Conservation (phyloP, 1,140 invertebrate genomes). For the Pogonomyrmex californicus region DNA sequence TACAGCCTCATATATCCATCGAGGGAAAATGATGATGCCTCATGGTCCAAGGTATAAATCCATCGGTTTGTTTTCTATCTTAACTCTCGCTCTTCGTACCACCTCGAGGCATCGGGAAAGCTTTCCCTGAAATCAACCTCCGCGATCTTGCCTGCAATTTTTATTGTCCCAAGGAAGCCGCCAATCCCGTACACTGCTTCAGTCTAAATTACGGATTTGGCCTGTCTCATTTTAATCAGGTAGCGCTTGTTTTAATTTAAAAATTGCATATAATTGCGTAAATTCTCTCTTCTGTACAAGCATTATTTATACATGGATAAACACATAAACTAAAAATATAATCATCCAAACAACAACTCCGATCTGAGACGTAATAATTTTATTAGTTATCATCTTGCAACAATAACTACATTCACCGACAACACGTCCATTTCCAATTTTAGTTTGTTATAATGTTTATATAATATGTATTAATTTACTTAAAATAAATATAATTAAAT, state of each 20-base stretch:
- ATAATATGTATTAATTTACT: conserved; percentile 14
- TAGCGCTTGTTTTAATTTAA: not conserved
- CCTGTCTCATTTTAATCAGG: not conserved
- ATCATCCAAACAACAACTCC: not conserved
- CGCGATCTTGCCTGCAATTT: conserved; percentile 59
- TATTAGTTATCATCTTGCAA: not conserved
- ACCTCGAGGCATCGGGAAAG: conserved; percentile 77
- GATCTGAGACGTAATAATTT: not conserved
- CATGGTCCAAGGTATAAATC: conserved; percentile 83
- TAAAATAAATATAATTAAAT: not conserved
- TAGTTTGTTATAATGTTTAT: not conserved
- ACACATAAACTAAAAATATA: not conserved
- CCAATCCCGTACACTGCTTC: not conserved
- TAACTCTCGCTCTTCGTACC: conserved; percentile 73
- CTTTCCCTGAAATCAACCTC: conserved; percentile 67
- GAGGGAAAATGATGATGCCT: conserved; percentile 76
- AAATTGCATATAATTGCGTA: not conserved
- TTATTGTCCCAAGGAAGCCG: conserved; percentile 33
- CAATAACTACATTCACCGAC: not conserved
- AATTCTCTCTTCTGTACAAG: not conserved
- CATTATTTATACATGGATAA: not conserved
- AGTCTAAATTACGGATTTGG: not conserved
- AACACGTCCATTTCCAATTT: not conserved
- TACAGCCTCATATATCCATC: conserved; percentile 71
- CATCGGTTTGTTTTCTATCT: conserved; percentile 83